A percentile compares a stretch with the other conserved stretches of the same genome.
Conservation (phyloP, 2,888 invertebrate genomes). For the Drosophila borealis region DNA sequence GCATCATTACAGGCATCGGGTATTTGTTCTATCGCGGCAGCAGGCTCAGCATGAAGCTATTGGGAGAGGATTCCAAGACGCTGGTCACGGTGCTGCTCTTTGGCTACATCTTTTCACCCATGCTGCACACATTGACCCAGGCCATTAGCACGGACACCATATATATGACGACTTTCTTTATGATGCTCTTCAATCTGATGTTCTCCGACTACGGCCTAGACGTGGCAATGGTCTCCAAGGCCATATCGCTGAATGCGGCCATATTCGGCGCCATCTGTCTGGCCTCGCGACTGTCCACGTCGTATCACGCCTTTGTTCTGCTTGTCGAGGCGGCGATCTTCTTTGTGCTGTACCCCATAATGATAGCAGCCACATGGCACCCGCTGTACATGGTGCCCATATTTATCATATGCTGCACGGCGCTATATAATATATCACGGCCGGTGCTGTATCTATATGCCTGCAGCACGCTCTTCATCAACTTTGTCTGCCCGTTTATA, state of each 20-base stretch:
- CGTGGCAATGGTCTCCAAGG: conserved; percentile 95
- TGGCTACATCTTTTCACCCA: conserved; percentile 95
- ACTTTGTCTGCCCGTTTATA: conserved; percentile 90
- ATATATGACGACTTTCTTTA: conserved; percentile 95
- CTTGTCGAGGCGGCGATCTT: conserved; percentile 94
- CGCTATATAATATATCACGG: conserved; percentile 87
- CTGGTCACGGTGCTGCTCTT: conserved; percentile 93
- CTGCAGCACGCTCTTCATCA: conserved; percentile 87
- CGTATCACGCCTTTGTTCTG: conserved; percentile 94
- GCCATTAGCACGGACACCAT: conserved; percentile 99
- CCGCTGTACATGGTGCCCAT: conserved; percentile 86
- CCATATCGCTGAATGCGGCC: conserved; percentile 96
- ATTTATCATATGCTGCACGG: conserved; percentile 85
- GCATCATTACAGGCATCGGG: conserved; percentile 87
- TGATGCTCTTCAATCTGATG: conserved; percentile 94
- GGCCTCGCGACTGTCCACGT: conserved; percentile 94
- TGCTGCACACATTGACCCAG: conserved; percentile 96
- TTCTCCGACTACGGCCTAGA: conserved; percentile 96
- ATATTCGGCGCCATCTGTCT: conserved; percentile 98
- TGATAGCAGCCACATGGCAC: conserved; percentile 88
- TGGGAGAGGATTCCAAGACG: conserved; percentile 90
- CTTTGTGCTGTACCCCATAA: conserved; percentile 95
- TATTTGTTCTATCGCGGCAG: conserved; percentile 87
- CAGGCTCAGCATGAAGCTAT: conserved; percentile 62
- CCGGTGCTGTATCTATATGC: conserved; percentile 88